These are phyloP conservation scores for Quadroppia sp. DNA, from an alignment of 2,888 invertebrate species.

Conservation along the genomic window DNA sequence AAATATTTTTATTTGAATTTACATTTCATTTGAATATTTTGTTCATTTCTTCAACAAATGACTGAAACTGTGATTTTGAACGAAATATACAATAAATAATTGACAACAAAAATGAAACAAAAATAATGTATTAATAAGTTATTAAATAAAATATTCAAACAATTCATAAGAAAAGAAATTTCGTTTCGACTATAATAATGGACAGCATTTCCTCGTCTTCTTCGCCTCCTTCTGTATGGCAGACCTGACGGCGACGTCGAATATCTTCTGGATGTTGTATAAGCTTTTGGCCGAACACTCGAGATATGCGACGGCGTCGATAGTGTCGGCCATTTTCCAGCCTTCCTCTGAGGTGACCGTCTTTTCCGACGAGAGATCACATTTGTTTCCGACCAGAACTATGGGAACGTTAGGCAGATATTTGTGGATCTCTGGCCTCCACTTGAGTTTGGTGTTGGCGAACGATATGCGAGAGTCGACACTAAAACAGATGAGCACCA, in stretches of 20 bases:
- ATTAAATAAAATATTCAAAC: too few relatives aligned
- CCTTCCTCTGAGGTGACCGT: constrained; percentile 48
- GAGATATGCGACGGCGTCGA: constrained; percentile 15
- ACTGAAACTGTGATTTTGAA: too few relatives aligned
- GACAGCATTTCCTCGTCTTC: neutral
- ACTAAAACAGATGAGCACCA: constrained; percentile 28
- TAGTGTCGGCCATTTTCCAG: constrained; percentile 36
- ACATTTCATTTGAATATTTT: too few relatives aligned
- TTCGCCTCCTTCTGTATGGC: constrained; percentile 4
- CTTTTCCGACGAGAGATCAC: constrained; percentile 47
- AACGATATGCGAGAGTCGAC: constrained; percentile 32
- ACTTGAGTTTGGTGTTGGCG: constrained; percentile 19
- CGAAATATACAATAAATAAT: too few relatives aligned
- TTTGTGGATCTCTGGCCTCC: constrained; percentile 25
- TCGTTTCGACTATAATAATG: neutral
- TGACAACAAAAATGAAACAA: too few relatives aligned
- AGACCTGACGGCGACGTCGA: constrained; percentile 19
- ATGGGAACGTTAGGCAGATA: constrained; percentile 16
- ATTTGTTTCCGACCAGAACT: constrained; percentile 22
- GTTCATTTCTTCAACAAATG: neutral
- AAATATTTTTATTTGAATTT: too few relatives aligned
- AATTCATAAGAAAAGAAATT: too few relatives aligned
- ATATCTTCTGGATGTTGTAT: neutral
- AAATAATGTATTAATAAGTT: too few relatives aligned
- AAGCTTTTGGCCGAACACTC: constrained; percentile 27